Evolutionary conservation across 2,888 invertebrate species (phyloP).

Genomic region (Agriotes lineatus): DNA sequence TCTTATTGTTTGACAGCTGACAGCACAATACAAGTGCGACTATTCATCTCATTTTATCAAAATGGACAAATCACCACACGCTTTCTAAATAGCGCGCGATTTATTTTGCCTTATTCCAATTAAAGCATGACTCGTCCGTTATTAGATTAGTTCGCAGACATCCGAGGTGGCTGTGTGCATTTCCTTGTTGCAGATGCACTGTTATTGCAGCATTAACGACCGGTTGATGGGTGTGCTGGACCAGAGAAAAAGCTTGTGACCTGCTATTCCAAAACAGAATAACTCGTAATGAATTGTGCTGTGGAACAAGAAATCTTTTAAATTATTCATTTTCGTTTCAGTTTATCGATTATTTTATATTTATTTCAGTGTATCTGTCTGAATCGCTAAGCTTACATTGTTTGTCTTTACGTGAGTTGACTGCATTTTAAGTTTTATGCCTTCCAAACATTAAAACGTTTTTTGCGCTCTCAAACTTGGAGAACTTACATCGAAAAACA

Average conservation of each 20-base stretch:
- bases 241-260: constrained; percentile 13
- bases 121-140: constrained; percentile 9
- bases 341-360: constrained; percentile 43
- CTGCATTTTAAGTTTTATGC: constrained; percentile 30
- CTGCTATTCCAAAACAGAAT: constrained; percentile 32
- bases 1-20: constrained; percentile 41
- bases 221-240: constrained; percentile 17
- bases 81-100: constrained; percentile 25
- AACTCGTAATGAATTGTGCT: constrained; percentile 38
- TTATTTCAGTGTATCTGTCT: constrained; percentile 44
- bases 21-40: constrained; percentile 36
- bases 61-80: constrained; percentile 38
- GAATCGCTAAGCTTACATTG: constrained; percentile 40
- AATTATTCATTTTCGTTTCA: constrained; percentile 38
- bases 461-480: constrained; percentile 24
- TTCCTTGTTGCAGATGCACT: background rate
- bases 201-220: too few species aligned
- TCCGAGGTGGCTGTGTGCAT: too few species aligned
- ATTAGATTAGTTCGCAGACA: too few species aligned
- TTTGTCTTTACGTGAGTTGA: constrained; percentile 41
- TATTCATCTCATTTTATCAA: constrained; percentile 38
- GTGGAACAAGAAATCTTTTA: constrained; percentile 39
- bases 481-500: background rate
- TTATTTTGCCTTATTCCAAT: constrained; percentile 26
- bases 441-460: constrained; percentile 29